These are phyloP conservation scores for Oegoconia quadripuncta DNA, from an alignment of 2,888 invertebrate species.

Conservation along the genomic window DNA sequence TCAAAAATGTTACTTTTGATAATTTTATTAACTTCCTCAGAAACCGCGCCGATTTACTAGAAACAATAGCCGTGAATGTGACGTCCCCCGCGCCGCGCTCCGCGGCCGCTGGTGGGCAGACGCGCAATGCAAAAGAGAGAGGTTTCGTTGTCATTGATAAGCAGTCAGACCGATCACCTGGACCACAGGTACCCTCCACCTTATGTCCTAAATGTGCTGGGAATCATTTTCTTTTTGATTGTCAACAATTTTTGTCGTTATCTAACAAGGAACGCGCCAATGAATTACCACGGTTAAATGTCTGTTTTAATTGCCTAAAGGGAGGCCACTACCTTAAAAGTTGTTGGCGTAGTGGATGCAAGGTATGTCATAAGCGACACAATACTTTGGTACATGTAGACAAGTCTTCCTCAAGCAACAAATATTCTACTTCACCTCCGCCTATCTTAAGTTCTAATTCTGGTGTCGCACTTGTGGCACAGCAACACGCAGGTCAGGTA, in stretches of 20 bases:
- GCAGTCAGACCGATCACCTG: neutral
- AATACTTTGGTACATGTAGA: neutral
- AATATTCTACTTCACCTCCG: too few relatives aligned
- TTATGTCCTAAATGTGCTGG: neutral
- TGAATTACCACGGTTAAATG: constrained; percentile 4
- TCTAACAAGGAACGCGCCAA: neutral
- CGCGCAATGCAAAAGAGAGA: too few relatives aligned
- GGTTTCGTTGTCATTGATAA: neutral
- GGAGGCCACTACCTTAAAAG: constrained; percentile 6
- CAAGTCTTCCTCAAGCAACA: neutral
- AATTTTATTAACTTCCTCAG: neutral
- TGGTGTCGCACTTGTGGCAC: neutral
- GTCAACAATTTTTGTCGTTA: constrained; percentile 1
- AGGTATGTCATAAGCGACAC: constrained; percentile 5
- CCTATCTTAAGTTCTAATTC: neutral
- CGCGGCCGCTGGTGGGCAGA: too few relatives aligned
- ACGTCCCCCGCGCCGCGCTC: too few relatives aligned
- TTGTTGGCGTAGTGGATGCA: constrained; percentile 8
- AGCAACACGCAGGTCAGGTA: neutral
- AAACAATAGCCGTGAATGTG: neutral
- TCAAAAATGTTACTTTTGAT: neutral
- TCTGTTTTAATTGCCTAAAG: constrained; percentile 9
- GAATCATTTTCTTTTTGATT: neutral
- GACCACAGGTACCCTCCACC: too few relatives aligned
- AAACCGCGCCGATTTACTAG: neutral